A percentile compares a stretch with the other conserved stretches of the same genome.
Conservation (phyloP, 2,888 invertebrate species). For the Arctia plantaginis region DNA sequence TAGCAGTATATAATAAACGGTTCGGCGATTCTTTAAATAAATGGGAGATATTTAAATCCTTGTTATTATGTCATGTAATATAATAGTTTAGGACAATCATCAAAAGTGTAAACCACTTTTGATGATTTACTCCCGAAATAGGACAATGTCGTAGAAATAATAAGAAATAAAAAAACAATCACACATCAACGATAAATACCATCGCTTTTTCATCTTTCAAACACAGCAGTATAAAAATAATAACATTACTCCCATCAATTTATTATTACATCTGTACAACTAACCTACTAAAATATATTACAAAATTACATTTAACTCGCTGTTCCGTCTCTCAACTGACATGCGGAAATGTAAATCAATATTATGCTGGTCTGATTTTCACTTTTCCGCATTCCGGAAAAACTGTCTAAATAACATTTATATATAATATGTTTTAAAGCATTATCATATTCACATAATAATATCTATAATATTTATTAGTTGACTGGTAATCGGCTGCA, state of each 20-base stretch:
- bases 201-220: slow-evolving; percentile 8
- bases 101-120: no score
- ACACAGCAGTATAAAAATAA: slow-evolving; percentile 17
- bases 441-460: background rate
- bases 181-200: background rate
- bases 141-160: background rate
- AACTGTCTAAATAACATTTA: background rate
- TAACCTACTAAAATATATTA: slow-evolving; percentile 25
- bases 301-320: slow-evolving; percentile 22
- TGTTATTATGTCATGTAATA: no score
- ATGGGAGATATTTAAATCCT: no score
- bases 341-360: slow-evolving; percentile 32
- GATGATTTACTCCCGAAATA: no score
- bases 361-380: slow-evolving; percentile 24
- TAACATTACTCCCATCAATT: slow-evolving; percentile 26
- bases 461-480: background rate
- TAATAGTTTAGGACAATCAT: no score
- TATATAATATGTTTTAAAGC: slow-evolving; percentile 2
- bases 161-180: background rate
- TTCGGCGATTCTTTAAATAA: no score
- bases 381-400: slow-evolving; percentile 41
- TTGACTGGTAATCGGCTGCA: background rate
- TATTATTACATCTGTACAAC: slow-evolving; percentile 15
- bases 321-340: slow-evolving; percentile 21
- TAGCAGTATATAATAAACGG: no score